Base-by-base conservation (phyloP, 64 coral and sea anemone species). In the Pachyseris speciosa region DNA sequence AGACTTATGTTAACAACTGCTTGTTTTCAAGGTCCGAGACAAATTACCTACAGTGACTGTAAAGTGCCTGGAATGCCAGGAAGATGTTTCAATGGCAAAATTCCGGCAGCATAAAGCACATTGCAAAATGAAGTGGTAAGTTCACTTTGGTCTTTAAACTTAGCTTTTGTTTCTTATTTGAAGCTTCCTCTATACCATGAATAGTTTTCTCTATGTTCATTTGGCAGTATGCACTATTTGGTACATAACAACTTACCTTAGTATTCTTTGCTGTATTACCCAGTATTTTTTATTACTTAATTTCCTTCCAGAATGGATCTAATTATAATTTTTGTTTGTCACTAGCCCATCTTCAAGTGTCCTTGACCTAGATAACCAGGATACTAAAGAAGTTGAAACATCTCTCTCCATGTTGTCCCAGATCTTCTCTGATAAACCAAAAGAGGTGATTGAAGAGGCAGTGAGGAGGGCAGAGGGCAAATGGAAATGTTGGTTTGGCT, bases 351-450 rank as follows among this genome's bases (percentile, higher is more conserved):
- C 9, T 38, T 2, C 67, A 66, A 38, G 31, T 80, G 48, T 36
- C 25, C 32, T 51, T 80, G 76, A 80, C 43, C 20, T 57, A 30
- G 47, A 80, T 78, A 27, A 36, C 42, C 43, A 78, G 51, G 74
- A 20, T 43, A 49, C 74, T 52, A 57, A 13, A 50, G 74, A 24
- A 50, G 80, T 29, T 52, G 69, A 37, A 88, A 41, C 69, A 50
- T 88, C 85, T 58, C 15, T 88, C 38, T 88, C 85, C 48, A 74
- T 75, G 40, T 38, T 88, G 48, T 22, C 41, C 34, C 65, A 75
- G 26, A 75, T 88, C 7, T 88, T 88, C 50, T 70, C 68, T 74
- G 85, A 74, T 9, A 39, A 29, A 72, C 69, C 68, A 88, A 50
- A 45, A 9, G 29, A 33, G 48, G 69, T 53, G 32, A 88, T 74